phyloP scores from a whole-genome alignment of 2,797 vertebrate genomes.

The Acrocephalus scirpaceus region DNA sequence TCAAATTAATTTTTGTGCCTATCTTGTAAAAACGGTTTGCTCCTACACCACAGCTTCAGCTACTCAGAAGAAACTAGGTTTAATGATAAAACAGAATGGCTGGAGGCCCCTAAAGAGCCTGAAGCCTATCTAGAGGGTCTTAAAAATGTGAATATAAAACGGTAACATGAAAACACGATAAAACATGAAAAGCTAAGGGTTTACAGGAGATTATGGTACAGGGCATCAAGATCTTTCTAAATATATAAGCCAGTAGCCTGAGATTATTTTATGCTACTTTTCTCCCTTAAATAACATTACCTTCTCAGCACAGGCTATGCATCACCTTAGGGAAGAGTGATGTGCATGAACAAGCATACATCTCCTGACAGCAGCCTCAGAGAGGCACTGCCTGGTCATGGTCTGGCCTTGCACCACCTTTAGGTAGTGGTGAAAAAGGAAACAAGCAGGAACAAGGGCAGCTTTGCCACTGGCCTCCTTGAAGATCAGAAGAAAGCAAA shows the following conservation, averaged over 20 bases:
- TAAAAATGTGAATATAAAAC: not conserved
- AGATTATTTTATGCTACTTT: not conserved
- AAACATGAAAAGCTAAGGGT: not conserved
- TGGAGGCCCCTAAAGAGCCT: not conserved
- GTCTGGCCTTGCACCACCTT: not conserved
- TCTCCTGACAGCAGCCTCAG: not conserved
- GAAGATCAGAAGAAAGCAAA: not conserved
- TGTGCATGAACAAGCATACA: accelerated
- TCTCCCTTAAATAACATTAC: not conserved
- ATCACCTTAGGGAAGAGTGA: not conserved
- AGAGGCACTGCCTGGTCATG: not conserved
- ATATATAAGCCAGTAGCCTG: not conserved
- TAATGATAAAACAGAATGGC: not conserved
- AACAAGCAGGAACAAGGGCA: not conserved
- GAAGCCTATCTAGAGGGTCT: not conserved
- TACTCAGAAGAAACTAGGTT: not conserved
- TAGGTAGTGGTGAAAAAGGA: not conserved
- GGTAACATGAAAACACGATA: not conserved
- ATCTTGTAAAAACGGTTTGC: not conserved
- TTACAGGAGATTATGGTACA: not conserved
- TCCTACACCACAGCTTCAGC: not conserved
- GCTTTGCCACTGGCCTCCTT: not conserved
- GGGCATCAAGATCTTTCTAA: not conserved
- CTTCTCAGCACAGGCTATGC: not conserved
- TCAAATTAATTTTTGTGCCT: not conserved